These are phyloP conservation scores for Yponomeuta sedellus DNA, from an alignment of 2,888 invertebrate genomes.

Conservation along the genomic window DNA sequence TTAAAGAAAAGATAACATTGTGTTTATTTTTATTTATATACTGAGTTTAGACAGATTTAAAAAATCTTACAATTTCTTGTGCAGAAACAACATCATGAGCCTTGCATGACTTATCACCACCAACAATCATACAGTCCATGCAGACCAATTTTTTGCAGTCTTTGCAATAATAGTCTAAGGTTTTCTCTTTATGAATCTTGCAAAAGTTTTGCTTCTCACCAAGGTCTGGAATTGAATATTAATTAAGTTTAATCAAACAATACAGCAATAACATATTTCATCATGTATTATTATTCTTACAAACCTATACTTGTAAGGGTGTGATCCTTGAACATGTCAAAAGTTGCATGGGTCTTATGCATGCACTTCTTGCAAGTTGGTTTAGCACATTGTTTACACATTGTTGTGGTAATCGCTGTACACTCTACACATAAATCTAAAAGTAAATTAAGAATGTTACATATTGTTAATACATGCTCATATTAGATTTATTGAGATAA, in stretches of 20 bases:
- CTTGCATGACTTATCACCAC: conserved; percentile 61
- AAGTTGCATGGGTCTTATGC: conserved; percentile 54
- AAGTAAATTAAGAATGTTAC: conserved; percentile 19
- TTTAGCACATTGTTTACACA: conserved; percentile 57
- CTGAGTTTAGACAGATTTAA: not conserved
- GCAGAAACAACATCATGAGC: conserved; percentile 55
- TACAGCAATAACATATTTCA: not conserved
- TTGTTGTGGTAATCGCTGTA: conserved; percentile 41
- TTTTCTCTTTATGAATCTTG: conserved; percentile 47
- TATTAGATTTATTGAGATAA: not conserved
- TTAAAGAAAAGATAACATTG: not conserved
- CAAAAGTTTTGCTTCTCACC: conserved; percentile 35
- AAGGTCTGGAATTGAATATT: conserved; percentile 32
- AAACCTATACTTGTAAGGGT: conserved; percentile 44
- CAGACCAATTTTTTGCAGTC: conserved; percentile 56
- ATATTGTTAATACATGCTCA: too few relatives aligned
- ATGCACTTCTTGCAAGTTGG: conserved; percentile 59
- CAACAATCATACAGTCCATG: conserved; percentile 63
- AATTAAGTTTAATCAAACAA: conserved; percentile 9
- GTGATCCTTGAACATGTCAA: conserved; percentile 62
- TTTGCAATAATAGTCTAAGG: conserved; percentile 58
- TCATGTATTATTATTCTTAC: conserved; percentile 16
- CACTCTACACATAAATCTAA: conserved; percentile 59
- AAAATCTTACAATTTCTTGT: conserved; percentile 50
- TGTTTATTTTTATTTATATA: not conserved